Conservation (phyloP, 2,797 vertebrate species). For the Tinamus major region DNA sequence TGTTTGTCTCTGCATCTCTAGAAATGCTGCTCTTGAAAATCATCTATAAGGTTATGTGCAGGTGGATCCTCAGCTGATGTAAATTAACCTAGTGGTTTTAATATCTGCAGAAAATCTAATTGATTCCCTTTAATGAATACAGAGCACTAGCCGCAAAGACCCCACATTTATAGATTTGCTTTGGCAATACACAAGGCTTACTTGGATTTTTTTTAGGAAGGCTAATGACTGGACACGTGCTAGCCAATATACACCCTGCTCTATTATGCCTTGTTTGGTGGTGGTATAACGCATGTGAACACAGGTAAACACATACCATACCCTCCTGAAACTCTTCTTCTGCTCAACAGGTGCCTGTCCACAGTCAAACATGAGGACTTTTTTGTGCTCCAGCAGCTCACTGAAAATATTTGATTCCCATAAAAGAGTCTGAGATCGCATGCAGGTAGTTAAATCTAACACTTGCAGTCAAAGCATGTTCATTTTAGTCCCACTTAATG, state of each 20-base stretch:
- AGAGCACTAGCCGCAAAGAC: background rate
- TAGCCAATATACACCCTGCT: background rate
- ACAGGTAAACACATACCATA: background rate
- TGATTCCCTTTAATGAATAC: background rate
- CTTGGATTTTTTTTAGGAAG: slow-evolving; percentile 8
- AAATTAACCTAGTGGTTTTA: background rate
- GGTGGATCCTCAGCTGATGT: background rate
- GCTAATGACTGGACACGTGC: background rate
- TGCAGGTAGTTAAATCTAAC: background rate
- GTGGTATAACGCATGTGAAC: background rate
- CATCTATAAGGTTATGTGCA: background rate
- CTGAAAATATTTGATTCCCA: background rate
- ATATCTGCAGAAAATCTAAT: background rate
- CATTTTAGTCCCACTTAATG: background rate
- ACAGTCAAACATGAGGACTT: background rate
- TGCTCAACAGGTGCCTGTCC: background rate
- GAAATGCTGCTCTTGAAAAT: slow-evolving; percentile 51
- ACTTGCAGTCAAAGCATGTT: background rate
- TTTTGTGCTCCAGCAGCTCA: background rate
- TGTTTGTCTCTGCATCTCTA: slow-evolving; percentile 34
- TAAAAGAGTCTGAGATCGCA: background rate
- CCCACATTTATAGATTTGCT: background rate
- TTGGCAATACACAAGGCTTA: slow-evolving; percentile 17
- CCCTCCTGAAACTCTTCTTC: background rate
- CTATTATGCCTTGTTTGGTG: background rate